A percentile compares a stretch with the other conserved stretches of the same genome.
Conservation (phyloP, 1,140 invertebrate species). For the Eupristina koningsbergeri region DNA sequence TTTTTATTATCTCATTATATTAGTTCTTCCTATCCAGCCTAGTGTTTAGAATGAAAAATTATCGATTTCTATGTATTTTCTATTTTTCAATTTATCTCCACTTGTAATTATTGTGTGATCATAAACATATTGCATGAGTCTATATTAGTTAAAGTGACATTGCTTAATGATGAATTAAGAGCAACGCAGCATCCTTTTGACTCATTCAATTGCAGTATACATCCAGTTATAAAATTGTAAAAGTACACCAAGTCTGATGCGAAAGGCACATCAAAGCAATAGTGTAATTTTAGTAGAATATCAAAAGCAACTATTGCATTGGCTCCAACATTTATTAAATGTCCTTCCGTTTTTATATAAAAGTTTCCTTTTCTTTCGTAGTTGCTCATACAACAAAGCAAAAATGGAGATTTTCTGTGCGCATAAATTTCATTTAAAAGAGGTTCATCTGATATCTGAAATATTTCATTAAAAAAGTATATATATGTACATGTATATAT, state of each 20-base stretch:
- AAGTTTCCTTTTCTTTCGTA: constrained; percentile 39
- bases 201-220: constrained; percentile 42
- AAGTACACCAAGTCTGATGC: constrained; percentile 46
- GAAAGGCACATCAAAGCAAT: constrained; percentile 48
- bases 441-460: constrained; percentile 14
- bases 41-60: neutral
- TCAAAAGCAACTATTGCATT: constrained; percentile 40
- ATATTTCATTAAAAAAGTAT: neutral
- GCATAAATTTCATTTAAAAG: constrained; percentile 13
- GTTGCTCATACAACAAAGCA: constrained; percentile 18
- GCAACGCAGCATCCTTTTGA: constrained; percentile 48
- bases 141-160: constrained; percentile 4
- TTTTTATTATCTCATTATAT: neutral
- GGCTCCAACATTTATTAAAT: constrained; percentile 21
- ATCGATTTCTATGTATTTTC: neutral
- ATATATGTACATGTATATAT: neutral
- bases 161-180: constrained; percentile 41
- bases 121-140: constrained; percentile 18
- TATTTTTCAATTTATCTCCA: no score
- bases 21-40: neutral
- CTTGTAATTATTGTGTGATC: neutral
- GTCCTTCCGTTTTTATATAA: constrained; percentile 45
- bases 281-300: constrained; percentile 44
- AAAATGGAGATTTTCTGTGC: constrained; percentile 31
- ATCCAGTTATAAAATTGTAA: constrained; percentile 52